Base-by-base conservation (phyloP, 2,797 vertebrate species). In the Crocidura indochinensis region DNA sequence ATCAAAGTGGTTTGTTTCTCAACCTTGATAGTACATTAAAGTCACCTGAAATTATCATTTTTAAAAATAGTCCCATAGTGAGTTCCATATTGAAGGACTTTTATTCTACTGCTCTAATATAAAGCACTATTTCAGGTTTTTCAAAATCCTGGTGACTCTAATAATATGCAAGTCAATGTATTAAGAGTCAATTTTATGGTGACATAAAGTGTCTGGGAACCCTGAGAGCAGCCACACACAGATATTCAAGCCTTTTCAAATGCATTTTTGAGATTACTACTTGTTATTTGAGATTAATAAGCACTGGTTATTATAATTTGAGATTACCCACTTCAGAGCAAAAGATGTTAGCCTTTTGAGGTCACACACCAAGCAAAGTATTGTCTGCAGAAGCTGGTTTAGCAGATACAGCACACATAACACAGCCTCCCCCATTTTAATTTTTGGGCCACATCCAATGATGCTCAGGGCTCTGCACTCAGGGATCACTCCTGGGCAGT, bases 1-100 rank as follows among this genome's bases (percentile, higher is more conserved):
- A 84, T 51, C 71, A 44, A 29, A 72, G 27, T 3, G 56, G 12
- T 22, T 90, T 92, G 12, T 22, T 90, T 92, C 74, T 89, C 72
- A 85, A 84, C 19, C 27, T 31, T 24, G 20, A n/a, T 24, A 65
- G 17, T 24, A 91, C 7, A 46, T 1, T 47, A 44, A 67, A 92
- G 91, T 93, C 26, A 82, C 27, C 72, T 49, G 87, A 60, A 83
- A 60, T 24, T 8, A 71, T 38, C 38, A 72, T 1, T 19, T 65
- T 65, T n/a, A 27, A 46, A 82, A 46, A 8, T 1, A 20, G 31
- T 77, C 62, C 26, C 27, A 60, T 38, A 38, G 71, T 27, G 27
- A 93, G 27, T 17, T 26, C 26, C 31, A 72, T 19, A 24, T 26
- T 76, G 51, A 53, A n/a, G 74, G 67, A 60, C 51, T 74, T 74